Evolutionary conservation across 2,113 vertebrate species (phyloP), one percentile per base, ranked within the genome.

Genomic region (Cairina moschata): DNA sequence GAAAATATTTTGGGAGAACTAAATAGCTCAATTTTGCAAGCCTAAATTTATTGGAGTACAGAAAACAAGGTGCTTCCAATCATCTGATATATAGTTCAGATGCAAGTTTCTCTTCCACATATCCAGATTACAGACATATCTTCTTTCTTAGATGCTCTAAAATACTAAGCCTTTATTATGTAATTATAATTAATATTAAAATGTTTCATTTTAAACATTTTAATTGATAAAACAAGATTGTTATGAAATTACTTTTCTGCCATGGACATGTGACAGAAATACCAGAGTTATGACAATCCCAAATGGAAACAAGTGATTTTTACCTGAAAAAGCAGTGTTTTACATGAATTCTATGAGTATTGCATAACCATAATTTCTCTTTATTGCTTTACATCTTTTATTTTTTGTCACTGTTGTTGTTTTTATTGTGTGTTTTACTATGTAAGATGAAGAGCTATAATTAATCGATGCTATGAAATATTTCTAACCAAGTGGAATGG

Each of bases 181-280:
- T 46, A 46, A 46, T 46, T 46, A 11, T 46, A 21, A 46, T 46
- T 46, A 46, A 46, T 46, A 46, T 21, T 46, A 46, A 54, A 54
- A 28, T 16, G 26, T 66, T 83, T 58, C 38, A 31, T 6, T 58
- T 71, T 8, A 62, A 36, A 46, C 21, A 18, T 21, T 42, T 78
- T 32, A 56, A 50, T 22, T 42, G 5, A 83, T 72, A 25, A 60
- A 89, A 17, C 5, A 62, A 36, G 2, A 59, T 55, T 22, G 13
- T 63, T 68, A 48, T 31, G 26, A 22, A 36, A n/a, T 80, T 50
- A 31, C 4, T 13, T 52, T 79, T 52, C 75, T 75, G 4, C 42
- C 12, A 28, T 31, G 6, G 11, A 50, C 44, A 67, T 1, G 8
- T 63, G 59, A 46, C 4, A 6, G 65, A 28, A 0, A 0, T n/a